Evolutionary conservation across 2,888 invertebrate species (phyloP), one percentile per base, ranked within the genome.

Genomic region (Priocnemis perturbator): DNA sequence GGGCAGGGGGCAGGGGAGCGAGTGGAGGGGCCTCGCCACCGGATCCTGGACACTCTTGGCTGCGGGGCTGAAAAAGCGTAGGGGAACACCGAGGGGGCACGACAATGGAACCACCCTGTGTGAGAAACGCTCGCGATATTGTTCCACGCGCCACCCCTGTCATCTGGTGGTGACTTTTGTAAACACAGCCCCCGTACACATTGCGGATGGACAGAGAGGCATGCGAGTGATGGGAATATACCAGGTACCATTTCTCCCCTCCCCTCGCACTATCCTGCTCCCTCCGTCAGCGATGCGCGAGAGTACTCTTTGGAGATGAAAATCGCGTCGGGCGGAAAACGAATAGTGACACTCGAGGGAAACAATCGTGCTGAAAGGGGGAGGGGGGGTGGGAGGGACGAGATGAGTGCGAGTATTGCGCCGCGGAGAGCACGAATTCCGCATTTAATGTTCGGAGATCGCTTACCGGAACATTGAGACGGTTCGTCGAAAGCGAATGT

Each of bases 161-260:
- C 86, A 87, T 88, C 88, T 89, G 88, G 78, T 81, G 84, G 85
- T 88, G 88, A 89, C 88, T 88, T 88, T 86, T 81, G 87, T 88
- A 87, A 88, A 88, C 86, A 88, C 53, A 55, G 52, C 20, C 64
- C 45, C 44, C 21, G 57, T 59, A 64, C 61, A 66, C 59, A 53
- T 37, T 60, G 44, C 57, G 37, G 65, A 71, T 56, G 68, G 67
- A 60, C 66, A 65, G 50, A 65, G 50, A 58, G 67, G 64, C 63
- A 69, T 67, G 67, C 64, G 15, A 56, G 45, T 55, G 70, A 72
- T 70, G 66, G 60, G 69, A 69, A 62, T 45, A 63, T 58, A 37
- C 60, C 64, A 45, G 37, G 37, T 37, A 20, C 37, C n/a, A n/a
- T n/a, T n/a, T n/a, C n/a, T n/a, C n/a, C n/a, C n/a, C 50, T 52